Conservation (phyloP, 2,113 vertebrate genomes). For the Antidorcas marsupialis region DNA sequence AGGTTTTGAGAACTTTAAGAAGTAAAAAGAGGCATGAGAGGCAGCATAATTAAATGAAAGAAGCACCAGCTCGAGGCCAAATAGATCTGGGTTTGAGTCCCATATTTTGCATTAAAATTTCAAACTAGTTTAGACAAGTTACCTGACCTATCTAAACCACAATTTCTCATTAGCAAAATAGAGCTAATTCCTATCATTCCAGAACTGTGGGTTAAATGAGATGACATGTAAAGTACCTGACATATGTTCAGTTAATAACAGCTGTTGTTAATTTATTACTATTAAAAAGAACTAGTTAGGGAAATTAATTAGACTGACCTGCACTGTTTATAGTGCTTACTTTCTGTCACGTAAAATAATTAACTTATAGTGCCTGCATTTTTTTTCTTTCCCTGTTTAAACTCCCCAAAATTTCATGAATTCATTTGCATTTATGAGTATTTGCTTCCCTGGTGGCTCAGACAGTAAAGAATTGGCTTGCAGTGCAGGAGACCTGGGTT, state of each 20-base stretch:
- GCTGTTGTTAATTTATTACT: background rate
- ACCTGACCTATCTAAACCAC: background rate
- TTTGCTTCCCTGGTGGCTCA: background rate
- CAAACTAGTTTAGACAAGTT: background rate
- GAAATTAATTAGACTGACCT: background rate
- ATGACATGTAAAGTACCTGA: background rate
- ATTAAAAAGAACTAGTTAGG: background rate
- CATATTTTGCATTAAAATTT: background rate
- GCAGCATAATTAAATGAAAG: background rate
- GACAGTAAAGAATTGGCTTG: background rate
- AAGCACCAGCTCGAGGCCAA: background rate
- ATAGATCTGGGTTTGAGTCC: background rate
- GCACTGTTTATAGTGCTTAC: background rate
- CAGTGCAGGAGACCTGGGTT: background rate
- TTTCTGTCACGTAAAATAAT: slow-evolving; percentile 19
- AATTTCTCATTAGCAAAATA: background rate
- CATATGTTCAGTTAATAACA: background rate
- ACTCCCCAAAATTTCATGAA: background rate
- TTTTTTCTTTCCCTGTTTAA: background rate
- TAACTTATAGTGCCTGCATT: background rate
- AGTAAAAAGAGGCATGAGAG: background rate
- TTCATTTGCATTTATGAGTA: background rate
- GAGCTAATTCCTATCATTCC: background rate
- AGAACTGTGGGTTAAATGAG: background rate
- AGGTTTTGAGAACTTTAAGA: background rate